Percentiles rank a stretch among this genome's conserved stretches.
Evolutionary conservation across 2,797 vertebrate genomes (phyloP).

Genomic region (Sebastiscus tertius): DNA sequence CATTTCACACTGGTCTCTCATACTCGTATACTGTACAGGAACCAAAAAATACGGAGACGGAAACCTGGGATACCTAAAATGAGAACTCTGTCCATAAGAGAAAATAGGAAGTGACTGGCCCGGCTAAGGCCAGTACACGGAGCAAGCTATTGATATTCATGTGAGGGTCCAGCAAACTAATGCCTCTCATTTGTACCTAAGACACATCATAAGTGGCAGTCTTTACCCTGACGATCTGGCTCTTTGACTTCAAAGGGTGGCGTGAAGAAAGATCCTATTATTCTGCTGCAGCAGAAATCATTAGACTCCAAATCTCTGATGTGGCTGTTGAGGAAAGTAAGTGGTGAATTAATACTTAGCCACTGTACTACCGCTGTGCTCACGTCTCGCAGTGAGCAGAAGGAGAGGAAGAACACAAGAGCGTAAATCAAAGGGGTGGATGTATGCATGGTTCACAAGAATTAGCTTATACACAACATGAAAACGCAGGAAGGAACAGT

Average conservation of each 20-base stretch:
- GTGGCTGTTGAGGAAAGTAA: slow-evolving; percentile 49
- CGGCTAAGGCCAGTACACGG: slow-evolving; percentile 17
- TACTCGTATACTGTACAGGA: no score
- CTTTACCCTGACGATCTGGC: slow-evolving; percentile 72
- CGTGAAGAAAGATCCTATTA: slow-evolving; percentile 75
- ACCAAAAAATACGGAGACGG: background rate
- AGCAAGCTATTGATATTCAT: slow-evolving; percentile 68
- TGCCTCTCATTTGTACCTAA: slow-evolving; percentile 76
- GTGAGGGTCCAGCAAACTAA: slow-evolving; percentile 64
- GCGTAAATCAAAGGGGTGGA: background rate
- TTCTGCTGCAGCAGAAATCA: slow-evolving; percentile 69
- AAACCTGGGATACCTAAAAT: background rate
- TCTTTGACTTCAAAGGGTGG: slow-evolving; percentile 77
- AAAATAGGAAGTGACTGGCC: slow-evolving; percentile 1
- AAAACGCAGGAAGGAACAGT: no score
- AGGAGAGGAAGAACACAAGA: background rate
- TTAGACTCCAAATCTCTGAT: slow-evolving; percentile 63
- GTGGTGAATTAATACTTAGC: slow-evolving; percentile 53
- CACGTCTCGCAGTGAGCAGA: background rate
- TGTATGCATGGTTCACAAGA: background rate
- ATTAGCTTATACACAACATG: background rate
- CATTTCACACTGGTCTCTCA: background rate
- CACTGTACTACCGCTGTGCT: slow-evolving; percentile 27
- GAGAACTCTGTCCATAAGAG: background rate
- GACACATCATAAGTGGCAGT: slow-evolving; percentile 75